Percentiles rank a stretch among this genome's conserved stretches.
Conservation (phyloP, 2,797 vertebrate genomes). For the Lophius americanus region DNA sequence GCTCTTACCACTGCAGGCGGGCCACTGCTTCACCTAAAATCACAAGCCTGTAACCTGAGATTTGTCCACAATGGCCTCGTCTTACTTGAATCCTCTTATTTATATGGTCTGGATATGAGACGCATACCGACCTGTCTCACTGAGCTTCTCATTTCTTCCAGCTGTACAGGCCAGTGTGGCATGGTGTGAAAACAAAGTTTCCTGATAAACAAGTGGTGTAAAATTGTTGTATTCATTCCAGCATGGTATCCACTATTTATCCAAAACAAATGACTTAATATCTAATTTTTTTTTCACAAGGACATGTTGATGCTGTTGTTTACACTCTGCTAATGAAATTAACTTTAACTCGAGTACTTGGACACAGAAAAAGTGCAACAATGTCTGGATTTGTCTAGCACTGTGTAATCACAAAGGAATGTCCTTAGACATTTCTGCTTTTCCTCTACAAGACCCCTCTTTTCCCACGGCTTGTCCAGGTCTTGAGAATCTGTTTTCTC, state of each 20-base stretch:
- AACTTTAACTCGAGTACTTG: slow-evolving; percentile 55
- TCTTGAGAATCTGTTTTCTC: slow-evolving; percentile 78
- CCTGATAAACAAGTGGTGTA: background rate
- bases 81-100: slow-evolving; percentile 57
- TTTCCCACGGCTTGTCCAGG: slow-evolving; percentile 82
- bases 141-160: slow-evolving; percentile 42
- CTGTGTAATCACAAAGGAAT: slow-evolving; percentile 88
- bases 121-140: slow-evolving; percentile 48
- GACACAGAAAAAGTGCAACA: slow-evolving; percentile 73
- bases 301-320: slow-evolving; percentile 40
- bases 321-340: slow-evolving; percentile 35
- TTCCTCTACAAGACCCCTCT: slow-evolving; percentile 81
- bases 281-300: background rate
- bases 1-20: slow-evolving; percentile 56
- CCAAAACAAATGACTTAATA: slow-evolving; percentile 20
- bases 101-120: slow-evolving; percentile 53
- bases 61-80: slow-evolving; percentile 50
- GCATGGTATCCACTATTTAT: slow-evolving; percentile 5
- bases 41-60: slow-evolving; percentile 73
- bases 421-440: slow-evolving; percentile 84
- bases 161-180: slow-evolving; percentile 1
- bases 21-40: slow-evolving; percentile 57
- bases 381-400: slow-evolving; percentile 83
- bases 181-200: slow-evolving; percentile 23
- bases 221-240: no score